Percentiles rank a stretch among this genome's conserved stretches.
These are phyloP conservation scores for Callocephalon fimbriatum DNA, from an alignment of 2,113 vertebrate species.

Conservation along the genomic window DNA sequence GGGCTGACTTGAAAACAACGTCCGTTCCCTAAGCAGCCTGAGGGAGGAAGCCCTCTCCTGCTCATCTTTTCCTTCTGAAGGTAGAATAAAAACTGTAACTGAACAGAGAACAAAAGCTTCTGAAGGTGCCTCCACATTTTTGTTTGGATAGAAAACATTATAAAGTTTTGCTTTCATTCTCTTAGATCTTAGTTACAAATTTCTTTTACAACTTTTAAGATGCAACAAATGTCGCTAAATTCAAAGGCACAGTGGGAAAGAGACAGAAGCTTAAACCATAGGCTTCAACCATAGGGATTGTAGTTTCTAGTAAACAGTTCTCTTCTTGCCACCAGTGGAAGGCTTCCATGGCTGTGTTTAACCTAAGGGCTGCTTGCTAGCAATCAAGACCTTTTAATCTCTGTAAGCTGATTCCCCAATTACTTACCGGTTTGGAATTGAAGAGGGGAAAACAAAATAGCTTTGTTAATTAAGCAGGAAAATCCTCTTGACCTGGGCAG, in stretches of 20 bases:
- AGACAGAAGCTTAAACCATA: constrained; percentile 10
- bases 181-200: background rate
- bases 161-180: constrained; percentile 41
- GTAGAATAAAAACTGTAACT: background rate
- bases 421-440: background rate
- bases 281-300: constrained; percentile 1
- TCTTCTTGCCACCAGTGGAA: background rate
- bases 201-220: constrained; percentile 2
- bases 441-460: background rate
- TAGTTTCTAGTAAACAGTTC: constrained; percentile 8
- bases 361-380: background rate
- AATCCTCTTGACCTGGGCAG: background rate
- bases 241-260: constrained; percentile 59
- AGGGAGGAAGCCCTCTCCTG: constrained; percentile 20
- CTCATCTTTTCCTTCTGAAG: constrained; percentile 22
- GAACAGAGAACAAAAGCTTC: constrained; percentile 43
- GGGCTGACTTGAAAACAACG: constrained; percentile 2
- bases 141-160: background rate
- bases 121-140: constrained; percentile 2
- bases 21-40: background rate
- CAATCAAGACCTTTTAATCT: background rate
- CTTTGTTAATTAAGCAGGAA: constrained; percentile 19
- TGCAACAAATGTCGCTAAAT: constrained; percentile 5
- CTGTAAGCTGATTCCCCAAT: background rate
- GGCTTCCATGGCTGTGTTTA: background rate